Conservation (phyloP, 2,888 invertebrate species). For the Epirrhoe tristata region DNA sequence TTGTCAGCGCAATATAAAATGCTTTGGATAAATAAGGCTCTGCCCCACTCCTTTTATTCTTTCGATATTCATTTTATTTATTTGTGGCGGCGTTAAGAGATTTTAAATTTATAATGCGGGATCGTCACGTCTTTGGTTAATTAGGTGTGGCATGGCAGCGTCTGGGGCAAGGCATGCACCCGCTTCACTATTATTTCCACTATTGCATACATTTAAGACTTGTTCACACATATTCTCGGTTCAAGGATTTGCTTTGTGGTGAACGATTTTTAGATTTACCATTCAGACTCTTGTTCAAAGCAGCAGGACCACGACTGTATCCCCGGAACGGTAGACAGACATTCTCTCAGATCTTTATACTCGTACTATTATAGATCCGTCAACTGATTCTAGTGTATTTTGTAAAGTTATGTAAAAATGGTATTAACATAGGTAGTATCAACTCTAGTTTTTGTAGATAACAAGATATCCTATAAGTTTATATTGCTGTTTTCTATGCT, state of each 20-base stretch:
- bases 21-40: slow-evolving; percentile 44
- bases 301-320: too few species aligned
- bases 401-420: too few species aligned
- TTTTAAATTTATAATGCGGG: slow-evolving; percentile 78
- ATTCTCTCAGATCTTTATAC: too few species aligned
- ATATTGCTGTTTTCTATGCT: too few species aligned
- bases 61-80: slow-evolving; percentile 58
- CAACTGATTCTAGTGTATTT: too few species aligned
- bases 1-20: slow-evolving; percentile 45
- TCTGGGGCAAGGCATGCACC: slow-evolving; percentile 57
- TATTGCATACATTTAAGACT: slow-evolving; percentile 55
- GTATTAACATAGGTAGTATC: too few species aligned
- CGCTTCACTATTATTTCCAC: slow-evolving; percentile 67
- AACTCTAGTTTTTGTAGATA: too few species aligned
- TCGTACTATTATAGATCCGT: too few species aligned
- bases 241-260: neutral
- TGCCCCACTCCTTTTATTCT: slow-evolving; percentile 43
- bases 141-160: slow-evolving; percentile 68
- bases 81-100: slow-evolving; percentile 63
- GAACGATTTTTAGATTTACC: too few species aligned
- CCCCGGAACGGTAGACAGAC: too few species aligned
- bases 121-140: slow-evolving; percentile 78
- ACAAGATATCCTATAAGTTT: too few species aligned
- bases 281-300: too few species aligned
- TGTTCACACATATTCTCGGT: slow-evolving; percentile 20